Evolutionary conservation across 2,797 vertebrate species (phyloP), one percentile per base, ranked within the genome.

Genomic region (Anabacerthia variegaticeps): DNA sequence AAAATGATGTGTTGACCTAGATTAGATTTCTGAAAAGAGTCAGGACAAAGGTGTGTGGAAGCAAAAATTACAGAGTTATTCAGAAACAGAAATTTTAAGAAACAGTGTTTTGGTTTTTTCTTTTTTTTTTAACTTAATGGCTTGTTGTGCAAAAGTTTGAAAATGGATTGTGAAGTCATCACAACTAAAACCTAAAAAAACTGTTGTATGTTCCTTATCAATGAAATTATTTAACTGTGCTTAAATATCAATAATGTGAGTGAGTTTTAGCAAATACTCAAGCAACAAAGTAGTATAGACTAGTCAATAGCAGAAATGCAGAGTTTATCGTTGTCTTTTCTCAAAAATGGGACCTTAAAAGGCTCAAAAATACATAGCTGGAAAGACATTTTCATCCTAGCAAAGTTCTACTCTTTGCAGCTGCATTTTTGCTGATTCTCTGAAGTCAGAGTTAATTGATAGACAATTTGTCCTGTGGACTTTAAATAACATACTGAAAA

Each of bases 391-490:
- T 91, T 87, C 46, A 85, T 93, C 41, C 68, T 36, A 91, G 65
- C 68, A 85, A 86, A 92, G 68, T 84, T 95, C 68, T 95, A 27
- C 74, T 51, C 39, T 84, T 89, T 85, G 92, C 96, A 97, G 95
- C 95, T 96, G 95, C 94, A 55, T 85, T 96, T 96, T 93, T 96
- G 94, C 96, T 96, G 94, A 96, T 85, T 96, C 92, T 96, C 62
- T 83, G 81, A 96, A 96, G 78, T 93, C 84, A 85, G 77, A 95
- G 81, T 92, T 96, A 94, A 92, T 94, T 96, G 86, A 71, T 37
- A 96, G 93, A 96, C 63, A 92, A 92, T 96, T 96, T 96, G 95
- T 56, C 87, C 87, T 77, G 87, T 92, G 77, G 94, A 94, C 95
- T 96, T 94, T 96, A 95, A 96, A 97, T 97, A 97, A 96, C 94